Conservation (phyloP, 2,888 invertebrate genomes). For the Lobophora halterata region DNA sequence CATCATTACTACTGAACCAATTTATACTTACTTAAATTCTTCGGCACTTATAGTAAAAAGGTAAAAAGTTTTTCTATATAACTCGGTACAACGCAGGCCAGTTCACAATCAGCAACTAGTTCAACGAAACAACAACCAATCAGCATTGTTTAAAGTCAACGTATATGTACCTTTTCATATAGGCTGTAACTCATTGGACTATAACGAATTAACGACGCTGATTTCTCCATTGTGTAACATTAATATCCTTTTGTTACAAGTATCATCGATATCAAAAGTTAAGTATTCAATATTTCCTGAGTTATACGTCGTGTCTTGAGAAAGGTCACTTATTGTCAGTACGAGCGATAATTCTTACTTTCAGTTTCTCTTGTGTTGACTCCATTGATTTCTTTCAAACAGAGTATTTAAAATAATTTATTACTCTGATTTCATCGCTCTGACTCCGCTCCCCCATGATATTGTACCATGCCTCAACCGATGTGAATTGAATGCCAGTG, state of each 20-base stretch:
- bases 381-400: slow-evolving; percentile 33
- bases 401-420: slow-evolving; percentile 30
- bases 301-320: slow-evolving; percentile 44
- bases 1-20: too few species aligned
- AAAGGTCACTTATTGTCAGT: slow-evolving; percentile 52
- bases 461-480: neutral
- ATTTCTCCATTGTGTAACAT: slow-evolving; percentile 21
- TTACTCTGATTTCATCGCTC: slow-evolving; percentile 26
- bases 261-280: slow-evolving; percentile 32
- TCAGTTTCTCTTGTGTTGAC: slow-evolving; percentile 34
- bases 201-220: slow-evolving; percentile 6
- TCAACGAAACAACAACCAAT: too few species aligned
- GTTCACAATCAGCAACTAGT: too few species aligned
- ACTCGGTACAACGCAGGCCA: too few species aligned
- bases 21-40: too few species aligned
- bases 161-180: too few species aligned
- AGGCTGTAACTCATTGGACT: slow-evolving; percentile 3
- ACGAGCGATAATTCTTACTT: slow-evolving; percentile 41
- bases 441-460: slow-evolving; percentile 30
- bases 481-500: slow-evolving; percentile 10
- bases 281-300: slow-evolving; percentile 47
- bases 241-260: slow-evolving; percentile 29
- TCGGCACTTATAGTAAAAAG: too few species aligned
- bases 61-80: too few species aligned
- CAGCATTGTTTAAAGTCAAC: too few species aligned